Base-by-base conservation (phyloP, 2,797 vertebrate species). In the Urocyon cinereoargenteus region DNA sequence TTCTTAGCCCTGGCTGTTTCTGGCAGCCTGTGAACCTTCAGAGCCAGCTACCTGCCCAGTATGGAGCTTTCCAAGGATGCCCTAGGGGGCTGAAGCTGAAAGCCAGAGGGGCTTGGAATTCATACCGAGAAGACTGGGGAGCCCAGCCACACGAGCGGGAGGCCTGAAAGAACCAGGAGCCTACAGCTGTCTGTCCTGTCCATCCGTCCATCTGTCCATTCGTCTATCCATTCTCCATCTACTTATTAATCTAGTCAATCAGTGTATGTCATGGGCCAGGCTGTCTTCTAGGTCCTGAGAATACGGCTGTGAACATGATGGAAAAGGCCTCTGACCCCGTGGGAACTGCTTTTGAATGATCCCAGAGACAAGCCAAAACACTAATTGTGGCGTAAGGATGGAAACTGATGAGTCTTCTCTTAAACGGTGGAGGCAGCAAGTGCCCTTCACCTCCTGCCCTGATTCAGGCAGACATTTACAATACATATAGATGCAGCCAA, bases 1-100 rank as follows among this genome's bases (percentile, higher is more conserved):
- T 24, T 87, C 91, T 93, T 73, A 62, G 28, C 2, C 22, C 31
- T 90, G 73, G 68, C 61, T 91, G 87, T 72, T 86, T 94, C 78
- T 55, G 84, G 93, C 75, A 84, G 28, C 34, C 68, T 77, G 57
- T 21, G 92, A 73, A 13, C 51, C 51, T 49, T 90, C 77, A 51
- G 72, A 92, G 64, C 55, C 28, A 92, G 45, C 61, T 70, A 45
- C 92, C 81, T 97, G 14, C 4, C 61, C 14, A 61, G 57, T 57
- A 55, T 88, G 45, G 85, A 92, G 78, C 49, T 90, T 78, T 90
- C 87, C 62, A 51, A 75, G 53, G 28, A 21, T 77, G 28, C 64
- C 15, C 83, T 45, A 1, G 49, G 66, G 15, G 68, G 34, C 28
- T 55, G 62, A 8, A 89, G 61, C 49, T 49, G 55, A 91, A 79